A percentile compares a stretch with the other conserved stretches of the same genome.
These are phyloP conservation scores for Prietella phreatophila DNA, from an alignment of 2,113 vertebrate genomes.

Conservation along the genomic window DNA sequence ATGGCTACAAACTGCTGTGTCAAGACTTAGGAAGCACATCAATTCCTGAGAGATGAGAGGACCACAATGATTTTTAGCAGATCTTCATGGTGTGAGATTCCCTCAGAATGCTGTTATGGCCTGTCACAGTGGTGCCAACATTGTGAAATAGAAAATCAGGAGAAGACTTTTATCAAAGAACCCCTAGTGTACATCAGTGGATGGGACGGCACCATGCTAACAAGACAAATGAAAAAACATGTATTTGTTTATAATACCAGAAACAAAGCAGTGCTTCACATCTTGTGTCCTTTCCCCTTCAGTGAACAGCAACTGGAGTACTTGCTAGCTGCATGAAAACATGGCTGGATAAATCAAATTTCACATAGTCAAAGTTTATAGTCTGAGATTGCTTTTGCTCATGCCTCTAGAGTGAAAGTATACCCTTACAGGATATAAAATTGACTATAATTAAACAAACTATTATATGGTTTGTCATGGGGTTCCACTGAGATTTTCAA, in stretches of 20 bases:
- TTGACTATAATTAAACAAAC: not conserved
- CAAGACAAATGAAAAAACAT: not conserved
- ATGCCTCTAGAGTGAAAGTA: not conserved
- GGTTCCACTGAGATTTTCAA: not conserved
- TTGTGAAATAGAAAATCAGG: not conserved
- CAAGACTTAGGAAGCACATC: slow-evolving; percentile 50
- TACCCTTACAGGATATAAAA: not conserved
- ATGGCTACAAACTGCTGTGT: slow-evolving; percentile 55
- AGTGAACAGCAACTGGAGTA: slow-evolving; percentile 13
- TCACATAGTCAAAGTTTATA: slow-evolving; percentile 15
- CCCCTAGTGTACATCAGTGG: not conserved
- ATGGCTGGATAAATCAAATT: slow-evolving; percentile 29
- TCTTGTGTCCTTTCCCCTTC: not conserved
- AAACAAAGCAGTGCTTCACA: not conserved
- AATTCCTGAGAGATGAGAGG: slow-evolving; percentile 48
- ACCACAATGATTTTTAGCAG: slow-evolving; percentile 54
- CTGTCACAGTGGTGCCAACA: not conserved
- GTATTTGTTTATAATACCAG: not conserved
- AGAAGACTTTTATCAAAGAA: not conserved
- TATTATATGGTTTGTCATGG: not conserved
- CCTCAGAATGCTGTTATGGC: slow-evolving; percentile 33
- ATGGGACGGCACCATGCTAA: not conserved
- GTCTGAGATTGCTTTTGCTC: not conserved
- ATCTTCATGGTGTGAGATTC: slow-evolving; percentile 56
- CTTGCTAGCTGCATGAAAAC: slow-evolving; percentile 21